Percentiles rank a stretch among this genome's conserved stretches.
These are phyloP conservation scores for Lycaena phlaeas DNA, from an alignment of 2,888 invertebrate species.

Conservation along the genomic window DNA sequence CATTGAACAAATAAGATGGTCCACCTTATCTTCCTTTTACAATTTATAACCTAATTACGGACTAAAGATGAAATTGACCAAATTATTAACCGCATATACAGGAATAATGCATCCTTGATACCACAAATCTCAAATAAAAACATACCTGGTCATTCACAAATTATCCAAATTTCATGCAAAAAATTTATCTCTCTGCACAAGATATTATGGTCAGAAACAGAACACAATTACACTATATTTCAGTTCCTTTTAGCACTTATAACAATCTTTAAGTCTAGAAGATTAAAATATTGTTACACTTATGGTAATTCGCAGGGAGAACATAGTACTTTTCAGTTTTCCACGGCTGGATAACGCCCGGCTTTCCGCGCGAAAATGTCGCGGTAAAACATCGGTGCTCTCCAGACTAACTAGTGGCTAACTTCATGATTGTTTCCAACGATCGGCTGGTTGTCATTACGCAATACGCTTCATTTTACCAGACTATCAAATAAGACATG, in stretches of 20 bases:
- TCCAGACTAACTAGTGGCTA: slow-evolving; percentile 40
- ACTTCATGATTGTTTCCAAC: slow-evolving; percentile 70
- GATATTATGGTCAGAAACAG: slow-evolving; percentile 31
- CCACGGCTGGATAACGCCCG: slow-evolving; percentile 72
- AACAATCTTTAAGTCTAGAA: slow-evolving; percentile 22
- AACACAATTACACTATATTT: slow-evolving; percentile 29
- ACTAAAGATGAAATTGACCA: slow-evolving; percentile 27
- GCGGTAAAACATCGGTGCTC: slow-evolving; percentile 62
- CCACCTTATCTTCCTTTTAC: slow-evolving; percentile 62
- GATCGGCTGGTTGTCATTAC: slow-evolving; percentile 46
- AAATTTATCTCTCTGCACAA: slow-evolving; percentile 42
- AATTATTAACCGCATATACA: slow-evolving; percentile 18
- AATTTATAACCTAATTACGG: slow-evolving; percentile 64
- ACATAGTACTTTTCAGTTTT: slow-evolving; percentile 55
- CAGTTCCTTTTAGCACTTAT: slow-evolving; percentile 25
- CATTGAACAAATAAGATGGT: slow-evolving; percentile 50
- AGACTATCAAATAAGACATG: slow-evolving; percentile 22
- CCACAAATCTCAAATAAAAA: slow-evolving; percentile 26
- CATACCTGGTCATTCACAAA: slow-evolving; percentile 70
- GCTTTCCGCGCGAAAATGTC: slow-evolving; percentile 74
- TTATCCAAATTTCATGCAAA: slow-evolving; percentile 43
- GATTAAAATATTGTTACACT: slow-evolving; percentile 18
- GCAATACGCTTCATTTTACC: slow-evolving; percentile 28
- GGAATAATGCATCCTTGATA: slow-evolving; percentile 28
- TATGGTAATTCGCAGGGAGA: slow-evolving; percentile 29